Evolutionary conservation across 2,797 vertebrate genomes (phyloP), one percentile per base, ranked within the genome.

Genomic region (Corythornis leucogaster): DNA sequence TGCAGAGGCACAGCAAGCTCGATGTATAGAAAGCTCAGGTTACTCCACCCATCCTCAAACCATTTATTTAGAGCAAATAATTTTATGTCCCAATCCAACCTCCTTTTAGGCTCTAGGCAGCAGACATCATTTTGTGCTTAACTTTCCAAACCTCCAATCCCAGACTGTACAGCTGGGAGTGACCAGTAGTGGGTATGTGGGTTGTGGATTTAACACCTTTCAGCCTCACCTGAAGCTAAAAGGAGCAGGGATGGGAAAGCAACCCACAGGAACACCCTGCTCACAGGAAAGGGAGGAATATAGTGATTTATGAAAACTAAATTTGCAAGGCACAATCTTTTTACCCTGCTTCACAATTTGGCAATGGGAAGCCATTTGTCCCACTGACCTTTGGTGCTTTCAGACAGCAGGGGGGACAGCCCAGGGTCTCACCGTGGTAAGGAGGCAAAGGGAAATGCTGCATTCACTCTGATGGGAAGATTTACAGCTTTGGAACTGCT

Each of bases 291-390:
- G n/a, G 40, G 59, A 4, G 66, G 54, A 83, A 78, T 68, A 71
- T 6, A 31, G 67, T 83, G 80, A 91, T 87, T 92, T 91, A 94
- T 57, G 51, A 68, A 85, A 87, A 58, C 43, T 38, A 80, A 92
- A 78, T 38, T 33, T 75, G 78, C 74, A 68, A 78, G 40, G 24
- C 7, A 2, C 66, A 51, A 22, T 9, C 54, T 87, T 92, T 81
- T 46, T 74, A 87, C 46, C 25, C 58, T 26, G 42, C 66, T 89
- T 92, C 87, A 46, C 69, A 87, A 35, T 43, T 55, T 8, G 10
- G 62, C 83, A 68, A 66, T 3, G 3, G 73, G 62, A 80, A 62
- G 51, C 48, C 50, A 62, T 78, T 91, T 80, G 66, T 69, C 77
- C 78, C 59, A 24, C 31, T 79, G 73, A 92, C 82, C 89, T 89